Evolutionary conservation across 2,888 invertebrate genomes (phyloP), one percentile per base, ranked within the genome.

Genomic region (Sabatieria punctata): DNA sequence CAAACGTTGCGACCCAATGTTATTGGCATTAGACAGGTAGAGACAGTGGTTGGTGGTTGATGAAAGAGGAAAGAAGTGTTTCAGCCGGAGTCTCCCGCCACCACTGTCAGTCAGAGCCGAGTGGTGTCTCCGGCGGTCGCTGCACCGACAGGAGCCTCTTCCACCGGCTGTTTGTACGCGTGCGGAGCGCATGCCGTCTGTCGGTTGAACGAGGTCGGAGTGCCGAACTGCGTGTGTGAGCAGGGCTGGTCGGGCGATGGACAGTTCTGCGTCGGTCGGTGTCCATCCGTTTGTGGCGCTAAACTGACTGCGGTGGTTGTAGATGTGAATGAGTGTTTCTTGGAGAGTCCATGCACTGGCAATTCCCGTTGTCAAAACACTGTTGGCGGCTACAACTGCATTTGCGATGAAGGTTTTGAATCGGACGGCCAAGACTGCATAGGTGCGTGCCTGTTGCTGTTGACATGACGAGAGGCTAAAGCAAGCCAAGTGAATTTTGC

Each of bases 361-460:
- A 78, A 81, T 60, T 84, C 85, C 24, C 73, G 74, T 40, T 88
- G 86, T 59, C 66, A 79, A 19, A 88, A 88, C 64, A 79, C 79
- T 0, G 73, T 78, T 22, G 86, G 86, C 0, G 79, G 82, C 0
- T 86, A 77, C 65, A 54, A 60, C 50, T 80, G 80, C 57, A 70
- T 72, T 23, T 68, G 72, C 18, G 78, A 78, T 1, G 77, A 69
- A 56, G 74, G 75, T 54, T 66, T 75, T 4, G 72, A 74, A 51
- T 71, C 66, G 66, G 73, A 73, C 37, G 78, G 78, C 39, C 75
- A 73, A 33, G 68, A 69, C 21, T 83, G 83, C 60, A 67, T 76
- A 59, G 83, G 82, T 82, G 65, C 65, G 68, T 52, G 18, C 15
- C 11, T 33, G 33, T 33, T 11, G 33, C 33, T 13, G 33, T n/a